These are phyloP conservation scores for Tachuris rubrigastra DNA, from an alignment of 2,113 vertebrate species.

Conservation along the genomic window DNA sequence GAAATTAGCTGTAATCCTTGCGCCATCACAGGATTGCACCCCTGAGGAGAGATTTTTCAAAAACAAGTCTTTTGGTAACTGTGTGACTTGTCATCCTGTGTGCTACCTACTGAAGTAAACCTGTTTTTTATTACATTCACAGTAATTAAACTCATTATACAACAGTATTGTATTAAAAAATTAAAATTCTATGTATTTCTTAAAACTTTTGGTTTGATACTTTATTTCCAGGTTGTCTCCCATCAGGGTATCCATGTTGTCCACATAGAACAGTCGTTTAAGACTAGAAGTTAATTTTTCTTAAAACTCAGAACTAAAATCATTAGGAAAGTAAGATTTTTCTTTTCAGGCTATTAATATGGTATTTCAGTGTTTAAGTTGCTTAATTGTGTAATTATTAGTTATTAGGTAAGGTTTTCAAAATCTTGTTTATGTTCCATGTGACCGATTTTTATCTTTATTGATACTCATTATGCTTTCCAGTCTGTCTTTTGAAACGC, in stretches of 20 bases:
- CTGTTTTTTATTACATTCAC: background rate
- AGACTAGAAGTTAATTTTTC: background rate
- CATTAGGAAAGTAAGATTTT: background rate
- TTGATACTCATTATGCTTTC: background rate
- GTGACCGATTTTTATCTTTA: background rate
- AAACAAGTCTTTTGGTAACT: background rate
- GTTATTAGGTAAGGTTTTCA: background rate
- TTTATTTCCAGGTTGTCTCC: background rate
- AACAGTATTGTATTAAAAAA: background rate
- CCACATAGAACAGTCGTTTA: accelerated
- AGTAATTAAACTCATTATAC: background rate
- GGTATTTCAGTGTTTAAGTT: background rate
- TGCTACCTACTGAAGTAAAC: background rate
- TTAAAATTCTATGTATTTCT: background rate
- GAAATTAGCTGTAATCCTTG: background rate
- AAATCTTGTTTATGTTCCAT: background rate
- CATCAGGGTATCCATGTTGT: background rate
- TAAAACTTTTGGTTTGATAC: background rate
- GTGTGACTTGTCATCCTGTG: background rate
- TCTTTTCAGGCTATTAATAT: background rate
- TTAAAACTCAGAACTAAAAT: background rate
- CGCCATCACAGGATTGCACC: background rate
- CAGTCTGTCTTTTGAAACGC: background rate
- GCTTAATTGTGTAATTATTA: background rate
- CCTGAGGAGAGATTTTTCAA: background rate